A percentile compares a stretch with the other conserved stretches of the same genome.
phyloP scores from a whole-genome alignment of 2,888 invertebrate genomes.

The Spicauda simplicius region DNA sequence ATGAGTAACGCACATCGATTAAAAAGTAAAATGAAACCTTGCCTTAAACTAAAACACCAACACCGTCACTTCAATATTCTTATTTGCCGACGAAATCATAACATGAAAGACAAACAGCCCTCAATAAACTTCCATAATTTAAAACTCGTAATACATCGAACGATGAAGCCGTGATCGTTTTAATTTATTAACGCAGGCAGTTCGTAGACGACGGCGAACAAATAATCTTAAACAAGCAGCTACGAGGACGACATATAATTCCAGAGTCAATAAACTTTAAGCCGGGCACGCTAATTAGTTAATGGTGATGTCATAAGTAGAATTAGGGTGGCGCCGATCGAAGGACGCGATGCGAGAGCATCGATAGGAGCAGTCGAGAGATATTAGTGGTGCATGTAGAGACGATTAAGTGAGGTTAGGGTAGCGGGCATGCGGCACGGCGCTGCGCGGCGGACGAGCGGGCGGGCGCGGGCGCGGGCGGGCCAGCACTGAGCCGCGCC shows the following conservation, averaged over 20 bases:
- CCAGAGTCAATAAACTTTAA: constrained; percentile 36
- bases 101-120: not conserved
- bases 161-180: not conserved
- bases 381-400: constrained; percentile 64
- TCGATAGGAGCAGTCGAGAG: constrained; percentile 44
- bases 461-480: constrained; percentile 81
- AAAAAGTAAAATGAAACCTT: constrained; percentile 6
- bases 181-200: constrained; percentile 14
- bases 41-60: not conserved
- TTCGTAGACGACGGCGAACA: constrained; percentile 15
- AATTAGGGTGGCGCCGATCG: constrained; percentile 23
- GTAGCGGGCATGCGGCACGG: constrained; percentile 68
- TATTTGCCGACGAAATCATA: not conserved
- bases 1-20: constrained; percentile 48
- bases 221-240: constrained; percentile 14
- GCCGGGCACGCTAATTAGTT: constrained; percentile 32
- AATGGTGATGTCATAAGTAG: constrained; percentile 24
- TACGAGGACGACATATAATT: constrained; percentile 21
- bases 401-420: constrained; percentile 71
- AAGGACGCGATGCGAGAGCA: constrained; percentile 31
- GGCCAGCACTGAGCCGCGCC: constrained; percentile 81
- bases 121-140: not conserved
- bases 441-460: constrained; percentile 59
- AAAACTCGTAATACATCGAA: not conserved
- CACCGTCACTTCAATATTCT: not conserved